Percentiles rank a stretch among this genome's conserved stretches.
Evolutionary conservation across 2,797 vertebrate species (phyloP).

Genomic region (Dallia pectoralis): DNA sequence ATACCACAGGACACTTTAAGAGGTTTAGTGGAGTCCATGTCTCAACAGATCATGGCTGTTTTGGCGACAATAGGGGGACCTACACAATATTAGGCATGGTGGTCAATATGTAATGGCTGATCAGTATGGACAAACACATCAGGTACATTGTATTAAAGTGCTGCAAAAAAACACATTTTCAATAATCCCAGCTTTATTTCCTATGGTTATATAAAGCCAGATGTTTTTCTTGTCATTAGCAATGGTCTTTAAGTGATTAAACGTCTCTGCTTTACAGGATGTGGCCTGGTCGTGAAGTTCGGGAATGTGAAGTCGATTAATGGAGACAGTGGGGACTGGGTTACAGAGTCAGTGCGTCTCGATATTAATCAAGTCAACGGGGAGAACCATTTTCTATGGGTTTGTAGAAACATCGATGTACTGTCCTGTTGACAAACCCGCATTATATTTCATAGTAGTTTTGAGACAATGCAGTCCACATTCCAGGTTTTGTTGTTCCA

Average conservation of each 20-base stretch:
- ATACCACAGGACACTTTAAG: too few relatives aligned
- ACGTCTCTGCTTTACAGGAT: constrained; percentile 53
- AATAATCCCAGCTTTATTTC: background rate
- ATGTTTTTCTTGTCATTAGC: background rate
- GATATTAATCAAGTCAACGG: background rate
- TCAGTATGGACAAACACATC: too few relatives aligned
- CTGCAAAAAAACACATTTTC: background rate
- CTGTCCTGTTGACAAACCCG: too few relatives aligned
- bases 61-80: too few relatives aligned
- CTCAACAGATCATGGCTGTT: too few relatives aligned
- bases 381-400: constrained; percentile 48
- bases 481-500: too few relatives aligned
- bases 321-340: constrained; percentile 62
- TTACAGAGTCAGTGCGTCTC: fast-evolving
- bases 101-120: too few relatives aligned
- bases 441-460: too few relatives aligned
- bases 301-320: fast-evolving
- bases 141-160: too few relatives aligned
- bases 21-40: too few relatives aligned
- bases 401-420: background rate
- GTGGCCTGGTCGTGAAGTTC: constrained; percentile 49
- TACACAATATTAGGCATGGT: too few relatives aligned
- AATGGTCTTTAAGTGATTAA: constrained; percentile 2
- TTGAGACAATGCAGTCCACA: too few relatives aligned
- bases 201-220: background rate